Evolutionary conservation across 1,140 invertebrate species (phyloP), one percentile per base, ranked within the genome.

Genomic region (Pseudomyrmex cubaensis): DNA sequence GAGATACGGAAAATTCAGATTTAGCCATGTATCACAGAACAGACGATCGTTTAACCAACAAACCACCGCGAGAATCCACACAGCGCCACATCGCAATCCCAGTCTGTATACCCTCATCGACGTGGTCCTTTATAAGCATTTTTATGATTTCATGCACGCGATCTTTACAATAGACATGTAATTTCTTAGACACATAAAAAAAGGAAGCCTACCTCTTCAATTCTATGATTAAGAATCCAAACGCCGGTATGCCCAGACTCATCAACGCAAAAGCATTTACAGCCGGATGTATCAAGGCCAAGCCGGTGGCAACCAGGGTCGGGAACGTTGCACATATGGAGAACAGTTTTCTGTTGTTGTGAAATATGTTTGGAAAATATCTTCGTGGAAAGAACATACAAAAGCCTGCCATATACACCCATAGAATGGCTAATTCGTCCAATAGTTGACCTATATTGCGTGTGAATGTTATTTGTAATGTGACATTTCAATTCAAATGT

Each of bases 221-320:
- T 93, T 97, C 96, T 75, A 95, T 93, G 87, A 96, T 95, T 83
- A 97, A 91, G 89, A 97, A 95, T 66, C 94, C 91, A 85, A 97
- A 95, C 52, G 96, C 95, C 22, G 97, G 97, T 50, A 97, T 91
- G 12, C 95, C 95, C 70, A 97, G 93, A n/a, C 94, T 95, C 96
- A 98, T 97, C 57, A 98, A 93, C 35, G 96, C 97, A 92, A 97
- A 97, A 54, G 97, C 97, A 94, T 97, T 97, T 59, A 97, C 94
- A 50, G 96, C 96, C 3, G 97, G 97, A 92, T 97, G 95, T 92
- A 97, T 95, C 76, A 97, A 94, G 12, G 96, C 95, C 77, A 97
- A 94, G 10, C 95, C 95, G 5, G 97, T 97, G 2, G 95, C 96
- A 9, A 96, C 83, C 17, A 97, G 85, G 10, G 96, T 96, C 17